Evolutionary conservation across 2,113 vertebrate genomes (phyloP), one percentile per base, ranked within the genome.

Genomic region (Sapayoa aenigma): DNA sequence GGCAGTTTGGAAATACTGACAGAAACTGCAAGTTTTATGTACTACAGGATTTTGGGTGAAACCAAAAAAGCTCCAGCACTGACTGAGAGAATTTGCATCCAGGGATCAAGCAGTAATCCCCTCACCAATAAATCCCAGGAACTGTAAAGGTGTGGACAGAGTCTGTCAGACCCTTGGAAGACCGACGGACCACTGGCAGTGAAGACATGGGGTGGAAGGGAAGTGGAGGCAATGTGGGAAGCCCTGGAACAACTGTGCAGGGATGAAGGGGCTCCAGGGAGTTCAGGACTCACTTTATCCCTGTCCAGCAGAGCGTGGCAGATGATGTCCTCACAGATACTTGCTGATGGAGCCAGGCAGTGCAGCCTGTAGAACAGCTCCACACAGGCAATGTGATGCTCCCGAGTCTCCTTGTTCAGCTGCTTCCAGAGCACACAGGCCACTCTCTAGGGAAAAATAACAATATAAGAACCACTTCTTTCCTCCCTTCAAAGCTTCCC

Each of bases 281-380:
- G 55, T 15, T 24, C 41, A 71, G 35, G 21, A 65, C 96, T 87
- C 35, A 99, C 99, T 98, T 99, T 99, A 95, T 99, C 98, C 39
- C 91, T 95, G 94, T 99, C 98, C 95, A 99, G 74, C 20, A 99
- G 97, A 1, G 99, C 98, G 4, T 99, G 98, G 96, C 99, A 99
- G 97, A 99, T 98, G 90, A 99, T 99, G 94, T 99, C 99, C 94
- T 99, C 99, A 6, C 99, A 99, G 97, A 99, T 97, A 88, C 96
- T 98, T 31, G 98, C 98, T 2, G 99, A 98, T 1, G 99, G 99
- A 55, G 99, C 99, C 97, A 99, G 97, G 97, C 99, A 99, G 96
- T 99, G 99, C 23, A 99, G 98, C 58, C 98, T 98, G 96, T 99
- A 99, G 96, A 99, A 99, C 31, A 99, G 97, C 60, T 99, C 99